Evolutionary conservation across 2,888 invertebrate genomes (phyloP).

Genomic region (Tetragonisca angustula): DNA sequence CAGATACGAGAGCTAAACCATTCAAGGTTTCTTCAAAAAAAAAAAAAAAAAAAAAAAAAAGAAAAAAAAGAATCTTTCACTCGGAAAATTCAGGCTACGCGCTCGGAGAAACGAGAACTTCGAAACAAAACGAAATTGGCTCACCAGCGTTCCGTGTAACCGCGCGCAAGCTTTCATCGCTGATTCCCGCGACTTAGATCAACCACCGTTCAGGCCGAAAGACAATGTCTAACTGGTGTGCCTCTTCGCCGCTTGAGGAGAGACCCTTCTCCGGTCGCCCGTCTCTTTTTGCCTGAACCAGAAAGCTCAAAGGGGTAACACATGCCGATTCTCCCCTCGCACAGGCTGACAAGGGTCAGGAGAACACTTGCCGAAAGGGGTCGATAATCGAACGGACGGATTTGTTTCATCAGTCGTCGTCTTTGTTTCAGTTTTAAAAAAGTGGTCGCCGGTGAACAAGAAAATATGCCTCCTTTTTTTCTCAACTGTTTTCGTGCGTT

Average conservation of each 20-base stretch:
- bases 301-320: constrained; percentile 58
- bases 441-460: not conserved
- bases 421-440: not conserved
- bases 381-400: constrained; percentile 64
- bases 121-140: not conserved
- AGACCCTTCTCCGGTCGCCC: constrained; percentile 31
- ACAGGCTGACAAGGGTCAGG: constrained; percentile 54
- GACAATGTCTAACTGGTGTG: constrained; percentile 69
- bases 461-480: not conserved
- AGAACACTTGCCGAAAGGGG: constrained; percentile 61
- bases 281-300: constrained; percentile 28
- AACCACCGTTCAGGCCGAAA: constrained; percentile 58
- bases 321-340: constrained; percentile 49
- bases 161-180: constrained; percentile 37
- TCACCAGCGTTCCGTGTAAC: constrained; percentile 20
- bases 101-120: not conserved
- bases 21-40: not conserved
- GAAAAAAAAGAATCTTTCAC: too few species aligned
- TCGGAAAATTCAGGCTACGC: not conserved
- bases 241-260: constrained; percentile 41
- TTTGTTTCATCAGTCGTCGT: not conserved
- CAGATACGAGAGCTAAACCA: not conserved
- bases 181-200: constrained; percentile 6
- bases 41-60: too few species aligned
- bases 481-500: too few species aligned